phyloP scores from a whole-genome alignment of 2,888 invertebrate genomes.

The Ischnura elegans region DNA sequence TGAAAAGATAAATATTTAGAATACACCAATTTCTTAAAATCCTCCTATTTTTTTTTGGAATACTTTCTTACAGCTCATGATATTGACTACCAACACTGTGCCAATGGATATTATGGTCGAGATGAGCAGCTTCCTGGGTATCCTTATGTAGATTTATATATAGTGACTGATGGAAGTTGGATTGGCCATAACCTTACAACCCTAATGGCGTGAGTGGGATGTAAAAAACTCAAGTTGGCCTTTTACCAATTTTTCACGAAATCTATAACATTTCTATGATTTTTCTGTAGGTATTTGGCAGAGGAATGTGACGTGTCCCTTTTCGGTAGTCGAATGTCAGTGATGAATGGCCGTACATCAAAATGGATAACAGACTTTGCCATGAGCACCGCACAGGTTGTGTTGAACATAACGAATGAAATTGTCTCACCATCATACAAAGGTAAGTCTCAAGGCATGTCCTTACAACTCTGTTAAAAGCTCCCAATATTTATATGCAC shows the following conservation, averaged over 20 bases:
- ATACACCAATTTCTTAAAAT: no score
- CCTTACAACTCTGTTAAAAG: no score
- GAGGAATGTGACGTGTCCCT: slow-evolving; percentile 81
- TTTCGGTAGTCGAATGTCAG: slow-evolving; percentile 82
- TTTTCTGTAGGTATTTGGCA: slow-evolving; percentile 79
- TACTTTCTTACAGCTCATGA: background rate
- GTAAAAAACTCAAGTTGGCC: background rate
- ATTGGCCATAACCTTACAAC: slow-evolving; percentile 26
- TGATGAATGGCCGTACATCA: slow-evolving; percentile 83
- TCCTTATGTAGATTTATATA: slow-evolving; percentile 66
- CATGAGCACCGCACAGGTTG: slow-evolving; percentile 30
- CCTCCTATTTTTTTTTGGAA: no score
- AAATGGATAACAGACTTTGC: slow-evolving; percentile 80
- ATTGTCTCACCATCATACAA: background rate
- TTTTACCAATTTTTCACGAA: background rate
- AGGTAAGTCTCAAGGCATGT: background rate
- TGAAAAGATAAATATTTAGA: no score
- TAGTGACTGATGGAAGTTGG: slow-evolving; percentile 69
- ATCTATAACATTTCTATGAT: background rate
- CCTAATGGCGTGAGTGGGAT: slow-evolving; percentile 68
- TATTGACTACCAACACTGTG: slow-evolving; percentile 61
- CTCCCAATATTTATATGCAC: no score
- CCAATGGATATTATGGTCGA: slow-evolving; percentile 35
- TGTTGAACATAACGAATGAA: slow-evolving; percentile 39
- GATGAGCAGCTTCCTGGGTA: slow-evolving; percentile 30